Evolutionary conservation across 2,113 vertebrate genomes (phyloP).

Genomic region (Microtus richardsoni): DNA sequence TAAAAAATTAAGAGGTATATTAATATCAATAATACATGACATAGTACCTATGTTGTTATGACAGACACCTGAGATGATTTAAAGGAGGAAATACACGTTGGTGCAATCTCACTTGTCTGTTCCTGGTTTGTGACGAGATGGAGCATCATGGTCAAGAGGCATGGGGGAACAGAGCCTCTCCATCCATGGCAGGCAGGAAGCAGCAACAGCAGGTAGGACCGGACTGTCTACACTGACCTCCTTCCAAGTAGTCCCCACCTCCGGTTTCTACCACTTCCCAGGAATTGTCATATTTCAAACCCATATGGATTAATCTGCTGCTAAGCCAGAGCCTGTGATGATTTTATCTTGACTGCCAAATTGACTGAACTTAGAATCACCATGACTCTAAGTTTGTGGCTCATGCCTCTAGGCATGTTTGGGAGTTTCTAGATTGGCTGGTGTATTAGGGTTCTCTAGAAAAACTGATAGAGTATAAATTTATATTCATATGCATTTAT

Average conservation of each 20-base stretch:
- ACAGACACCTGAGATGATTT: neutral
- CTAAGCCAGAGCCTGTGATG: neutral
- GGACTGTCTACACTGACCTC: neutral
- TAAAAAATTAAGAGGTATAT: neutral
- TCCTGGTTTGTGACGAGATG: neutral
- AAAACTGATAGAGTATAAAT: neutral
- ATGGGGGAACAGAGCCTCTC: neutral
- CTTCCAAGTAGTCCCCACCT: neutral
- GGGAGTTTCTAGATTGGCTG: neutral
- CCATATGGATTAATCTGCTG: neutral
- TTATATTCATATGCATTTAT: neutral
- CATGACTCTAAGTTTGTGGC: neutral
- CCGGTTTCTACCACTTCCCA: neutral
- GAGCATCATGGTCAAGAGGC: neutral
- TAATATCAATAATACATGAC: neutral
- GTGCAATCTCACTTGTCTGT: neutral
- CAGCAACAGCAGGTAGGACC: neutral
- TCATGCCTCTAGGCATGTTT: neutral
- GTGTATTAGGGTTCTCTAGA: neutral
- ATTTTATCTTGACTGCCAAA: neutral
- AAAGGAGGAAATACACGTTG: neutral
- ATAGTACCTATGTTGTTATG: neutral
- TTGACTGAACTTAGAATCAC: neutral
- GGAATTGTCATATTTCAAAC: neutral
- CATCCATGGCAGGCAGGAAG: neutral